Conservation (phyloP, 2,888 invertebrate species). For the Phorcus lineatus region DNA sequence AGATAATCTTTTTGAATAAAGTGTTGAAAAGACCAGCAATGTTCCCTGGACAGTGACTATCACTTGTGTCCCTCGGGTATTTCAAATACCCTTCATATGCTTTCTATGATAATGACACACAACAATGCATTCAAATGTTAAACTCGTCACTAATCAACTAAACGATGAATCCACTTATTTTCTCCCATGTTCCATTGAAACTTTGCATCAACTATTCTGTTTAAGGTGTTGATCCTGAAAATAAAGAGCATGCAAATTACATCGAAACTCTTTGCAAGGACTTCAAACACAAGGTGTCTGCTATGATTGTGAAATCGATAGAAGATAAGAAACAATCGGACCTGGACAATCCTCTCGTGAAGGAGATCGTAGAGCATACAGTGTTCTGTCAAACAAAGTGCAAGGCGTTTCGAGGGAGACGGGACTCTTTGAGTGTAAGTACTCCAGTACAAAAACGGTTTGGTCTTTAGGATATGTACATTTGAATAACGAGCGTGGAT, state of each 20-base stretch:
- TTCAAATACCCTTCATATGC: too few species aligned
- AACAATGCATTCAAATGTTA: not conserved
- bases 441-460: too few species aligned
- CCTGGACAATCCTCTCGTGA: slow-evolving; percentile 80
- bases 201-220: not conserved
- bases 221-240: slow-evolving; percentile 76
- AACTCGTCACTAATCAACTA: not conserved
- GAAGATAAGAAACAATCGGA: slow-evolving; percentile 72
- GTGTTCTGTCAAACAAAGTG: slow-evolving; percentile 84
- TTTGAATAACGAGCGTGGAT: too few species aligned
- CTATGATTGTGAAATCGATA: slow-evolving; percentile 80
- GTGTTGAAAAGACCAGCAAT: too few species aligned
- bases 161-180: too few species aligned
- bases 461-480: too few species aligned
- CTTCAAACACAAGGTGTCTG: slow-evolving; percentile 82
- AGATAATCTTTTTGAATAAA: too few species aligned
- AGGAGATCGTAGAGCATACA: slow-evolving; percentile 85
- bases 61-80: too few species aligned
- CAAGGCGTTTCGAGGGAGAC: slow-evolving; percentile 83
- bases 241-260: slow-evolving; percentile 81
- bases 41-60: too few species aligned
- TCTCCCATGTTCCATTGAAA: too few species aligned
- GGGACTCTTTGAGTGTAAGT: slow-evolving; percentile 80
- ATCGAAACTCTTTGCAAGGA: slow-evolving; percentile 81
- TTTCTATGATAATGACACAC: too few species aligned